Base-by-base conservation (phyloP, 2,888 invertebrate genomes). In the Volucella inflata region DNA sequence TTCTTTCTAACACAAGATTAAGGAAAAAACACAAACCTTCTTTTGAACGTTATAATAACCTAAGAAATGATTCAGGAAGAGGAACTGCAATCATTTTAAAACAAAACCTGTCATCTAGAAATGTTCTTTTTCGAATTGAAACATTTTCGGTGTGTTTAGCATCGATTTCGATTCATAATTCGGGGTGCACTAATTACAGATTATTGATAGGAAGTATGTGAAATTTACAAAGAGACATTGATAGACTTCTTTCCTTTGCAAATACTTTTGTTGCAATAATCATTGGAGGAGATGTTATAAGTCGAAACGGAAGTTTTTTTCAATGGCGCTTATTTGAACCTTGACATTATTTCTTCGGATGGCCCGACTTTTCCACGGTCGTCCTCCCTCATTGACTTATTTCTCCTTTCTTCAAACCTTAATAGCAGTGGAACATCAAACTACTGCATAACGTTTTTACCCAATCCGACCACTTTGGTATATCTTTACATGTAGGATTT, bases 291-390 rank as follows among this genome's bases (percentile, higher is more conserved):
- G 21, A 21, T 21, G 21, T 21, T 21, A 21, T 21, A 21, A 21
- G 4, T 21, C 21, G 21, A 21, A 21, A 21, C 21, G 21, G 21
- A 21, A 21, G 21, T 21, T 21, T 21, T 21, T 2, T 21, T 21
- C 21, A 21, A 21, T 21, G 21, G 21, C 2, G 21, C 21, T 21
- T 21, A 21, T 21, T 21, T 21, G 21, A 21, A 21, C 21, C 2
- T 21, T 2, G 21, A 21, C 2, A 21, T 21, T 21, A 21, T 21
- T 21, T 4, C 21, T 21, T 36, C 62, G 30, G 60, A 60, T 60
- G 44, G 44, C 9, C 60, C 44, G 1, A 60, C 44, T n/a, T 60
- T 60, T n/a, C 44, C 60, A 30, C 60, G 60, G 9, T 60, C 60
- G 4, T 60, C 44, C 9, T 60, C 60, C 12, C 44, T 12, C 10